phyloP scores from a whole-genome alignment of 2,888 invertebrate species.

The Caenorhabditis sp. region DNA sequence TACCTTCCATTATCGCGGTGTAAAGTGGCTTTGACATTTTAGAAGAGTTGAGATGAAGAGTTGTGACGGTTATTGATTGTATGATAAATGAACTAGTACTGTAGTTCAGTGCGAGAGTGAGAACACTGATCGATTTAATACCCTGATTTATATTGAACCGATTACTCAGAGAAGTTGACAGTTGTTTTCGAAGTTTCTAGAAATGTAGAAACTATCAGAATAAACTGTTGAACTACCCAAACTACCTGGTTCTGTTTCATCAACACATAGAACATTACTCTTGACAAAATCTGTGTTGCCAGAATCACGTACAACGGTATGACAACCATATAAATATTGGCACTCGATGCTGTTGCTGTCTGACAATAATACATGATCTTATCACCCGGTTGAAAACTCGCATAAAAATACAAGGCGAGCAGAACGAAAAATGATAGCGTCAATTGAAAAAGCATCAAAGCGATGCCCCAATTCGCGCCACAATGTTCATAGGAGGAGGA shows the following conservation, averaged over 20 bases:
- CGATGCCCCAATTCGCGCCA: neutral
- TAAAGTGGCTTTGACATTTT: slow-evolving; percentile 8
- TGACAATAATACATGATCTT: slow-evolving; percentile 20
- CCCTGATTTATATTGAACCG: slow-evolving; percentile 19
- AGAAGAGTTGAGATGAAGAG: slow-evolving; percentile 9
- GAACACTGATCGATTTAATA: slow-evolving; percentile 12
- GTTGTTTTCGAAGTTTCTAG: slow-evolving; percentile 7
- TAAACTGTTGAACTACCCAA: neutral
- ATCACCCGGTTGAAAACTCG: slow-evolving; percentile 10
- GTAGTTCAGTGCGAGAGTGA: slow-evolving; percentile 7
- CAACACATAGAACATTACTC: slow-evolving; percentile 11
- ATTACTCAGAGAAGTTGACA: slow-evolving; percentile 1
- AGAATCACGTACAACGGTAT: slow-evolving; percentile 13
- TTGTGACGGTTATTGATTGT: slow-evolving; percentile 11
- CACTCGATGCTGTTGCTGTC: slow-evolving; percentile 9
- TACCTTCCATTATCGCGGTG: slow-evolving; percentile 15
- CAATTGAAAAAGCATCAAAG: slow-evolving; percentile 6
- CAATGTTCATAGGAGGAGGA: slow-evolving; percentile 16
- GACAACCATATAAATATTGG: slow-evolving; percentile 13
- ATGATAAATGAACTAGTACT: slow-evolving; percentile 6
- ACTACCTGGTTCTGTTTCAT: slow-evolving; percentile 12
- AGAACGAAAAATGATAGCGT: neutral
- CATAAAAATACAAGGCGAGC: too few species aligned
- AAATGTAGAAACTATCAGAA: too few species aligned
- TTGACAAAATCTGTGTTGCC: slow-evolving; percentile 10